These are phyloP conservation scores for Setophaga kirtlandii DNA, from an alignment of 2,113 vertebrate genomes.

Conservation along the genomic window DNA sequence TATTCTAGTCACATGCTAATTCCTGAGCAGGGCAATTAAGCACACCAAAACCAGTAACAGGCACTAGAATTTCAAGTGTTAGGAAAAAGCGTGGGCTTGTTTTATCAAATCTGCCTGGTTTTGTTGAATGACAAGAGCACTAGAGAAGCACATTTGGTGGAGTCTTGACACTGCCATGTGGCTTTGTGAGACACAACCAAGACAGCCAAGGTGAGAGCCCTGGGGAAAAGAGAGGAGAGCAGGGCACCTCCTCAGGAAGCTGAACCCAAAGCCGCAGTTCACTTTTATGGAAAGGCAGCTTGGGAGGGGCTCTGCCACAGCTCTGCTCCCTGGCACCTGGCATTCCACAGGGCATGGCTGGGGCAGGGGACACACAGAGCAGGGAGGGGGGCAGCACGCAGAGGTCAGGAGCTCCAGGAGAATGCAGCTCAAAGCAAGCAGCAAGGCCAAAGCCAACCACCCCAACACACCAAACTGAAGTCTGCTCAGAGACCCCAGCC, in stretches of 20 bases:
- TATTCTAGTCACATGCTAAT: neutral
- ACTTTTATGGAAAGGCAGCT: neutral
- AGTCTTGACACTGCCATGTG: neutral
- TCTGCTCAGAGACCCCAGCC: neutral
- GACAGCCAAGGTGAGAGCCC: neutral
- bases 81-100: accelerated
- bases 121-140: neutral
- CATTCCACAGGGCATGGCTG: accelerated
- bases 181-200: neutral
- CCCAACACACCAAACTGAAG: neutral
- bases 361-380: accelerated
- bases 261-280: neutral
- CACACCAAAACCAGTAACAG: neutral
- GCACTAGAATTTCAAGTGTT: neutral
- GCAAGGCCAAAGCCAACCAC: neutral
- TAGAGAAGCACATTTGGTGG: neutral
- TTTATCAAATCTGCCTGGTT: neutral
- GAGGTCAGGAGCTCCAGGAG: accelerated
- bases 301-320: neutral
- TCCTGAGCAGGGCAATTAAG: neutral
- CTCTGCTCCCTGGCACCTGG: neutral
- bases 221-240: neutral
- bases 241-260: neutral
- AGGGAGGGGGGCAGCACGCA: accelerated
- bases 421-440: neutral